Percentiles rank a stretch among this genome's conserved stretches.
These are phyloP conservation scores for Struthio camelus DNA, from an alignment of 2,113 vertebrate genomes.

Conservation along the genomic window DNA sequence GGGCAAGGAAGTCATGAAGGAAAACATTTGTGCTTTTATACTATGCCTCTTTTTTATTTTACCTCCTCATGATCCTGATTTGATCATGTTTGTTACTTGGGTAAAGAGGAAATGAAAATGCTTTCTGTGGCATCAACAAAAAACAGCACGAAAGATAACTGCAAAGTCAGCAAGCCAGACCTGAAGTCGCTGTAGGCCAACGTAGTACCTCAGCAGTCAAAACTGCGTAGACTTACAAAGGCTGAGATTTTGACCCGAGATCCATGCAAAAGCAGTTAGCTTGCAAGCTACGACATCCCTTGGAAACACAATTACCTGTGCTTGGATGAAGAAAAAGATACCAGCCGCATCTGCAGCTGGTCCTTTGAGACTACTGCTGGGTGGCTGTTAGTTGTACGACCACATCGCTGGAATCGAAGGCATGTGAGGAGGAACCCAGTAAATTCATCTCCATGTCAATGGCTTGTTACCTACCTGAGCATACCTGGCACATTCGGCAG, in stretches of 20 bases:
- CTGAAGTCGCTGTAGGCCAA: not conserved
- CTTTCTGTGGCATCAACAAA: constrained; percentile 64
- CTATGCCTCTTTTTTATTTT: not conserved
- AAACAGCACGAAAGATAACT: constrained; percentile 5
- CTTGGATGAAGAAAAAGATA: not conserved
- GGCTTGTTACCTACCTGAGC: not conserved
- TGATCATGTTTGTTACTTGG: constrained; percentile 30
- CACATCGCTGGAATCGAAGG: not conserved
- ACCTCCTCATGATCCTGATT: constrained; percentile 17
- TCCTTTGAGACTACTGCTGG: not conserved
- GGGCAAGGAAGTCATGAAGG: not conserved
- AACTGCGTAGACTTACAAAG: not conserved
- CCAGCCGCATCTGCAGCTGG: not conserved
- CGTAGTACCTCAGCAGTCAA: not conserved
- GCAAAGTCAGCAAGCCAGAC: constrained; percentile 28
- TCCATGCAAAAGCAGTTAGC: accelerated
- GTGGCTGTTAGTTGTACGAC: not conserved
- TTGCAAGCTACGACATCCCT: not conserved
- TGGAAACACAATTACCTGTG: not conserved
- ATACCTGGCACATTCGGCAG: not conserved
- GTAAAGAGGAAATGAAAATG: constrained; percentile 46
- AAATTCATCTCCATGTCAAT: accelerated
- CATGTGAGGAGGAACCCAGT: not conserved
- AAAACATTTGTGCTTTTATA: constrained; percentile 12
- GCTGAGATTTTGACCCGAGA: not conserved